Percentiles rank a stretch among this genome's conserved stretches.
These are phyloP conservation scores for Gobionotothen gibberifrons DNA, from an alignment of 2,797 vertebrate genomes.

Conservation along the genomic window DNA sequence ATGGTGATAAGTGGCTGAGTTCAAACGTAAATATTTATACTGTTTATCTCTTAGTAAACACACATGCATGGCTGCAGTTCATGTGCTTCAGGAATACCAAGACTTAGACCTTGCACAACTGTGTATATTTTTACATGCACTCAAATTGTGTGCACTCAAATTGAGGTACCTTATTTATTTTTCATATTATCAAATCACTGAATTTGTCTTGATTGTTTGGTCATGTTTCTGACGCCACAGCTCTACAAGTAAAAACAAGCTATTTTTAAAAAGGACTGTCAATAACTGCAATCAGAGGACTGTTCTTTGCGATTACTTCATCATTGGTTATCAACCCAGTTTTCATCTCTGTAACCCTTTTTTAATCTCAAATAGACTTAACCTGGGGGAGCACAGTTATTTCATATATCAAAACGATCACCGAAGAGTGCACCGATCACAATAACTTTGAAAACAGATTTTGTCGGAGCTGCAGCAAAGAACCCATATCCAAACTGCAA, in stretches of 20 bases:
- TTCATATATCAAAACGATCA: neutral
- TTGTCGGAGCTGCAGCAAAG: neutral
- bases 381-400: neutral
- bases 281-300: neutral
- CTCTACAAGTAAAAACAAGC: neutral
- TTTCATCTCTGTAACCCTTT: neutral
- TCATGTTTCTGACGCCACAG: constrained; percentile 22
- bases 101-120: neutral
- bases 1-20: neutral
- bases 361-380: neutral
- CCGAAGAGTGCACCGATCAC: neutral
- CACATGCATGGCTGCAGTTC: neutral
- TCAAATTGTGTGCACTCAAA: neutral
- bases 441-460: neutral
- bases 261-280: neutral
- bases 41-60: constrained; percentile 6
- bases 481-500: neutral
- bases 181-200: neutral
- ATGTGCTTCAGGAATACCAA: constrained; percentile 9
- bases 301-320: neutral
- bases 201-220: constrained; percentile 26
- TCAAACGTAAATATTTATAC: neutral
- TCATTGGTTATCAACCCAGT: neutral
- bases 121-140: neutral
- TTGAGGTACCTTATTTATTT: neutral